Evolutionary conservation across 2,888 invertebrate species (phyloP), one percentile per base, ranked within the genome.

Genomic region (Drymonia ruficornis): DNA sequence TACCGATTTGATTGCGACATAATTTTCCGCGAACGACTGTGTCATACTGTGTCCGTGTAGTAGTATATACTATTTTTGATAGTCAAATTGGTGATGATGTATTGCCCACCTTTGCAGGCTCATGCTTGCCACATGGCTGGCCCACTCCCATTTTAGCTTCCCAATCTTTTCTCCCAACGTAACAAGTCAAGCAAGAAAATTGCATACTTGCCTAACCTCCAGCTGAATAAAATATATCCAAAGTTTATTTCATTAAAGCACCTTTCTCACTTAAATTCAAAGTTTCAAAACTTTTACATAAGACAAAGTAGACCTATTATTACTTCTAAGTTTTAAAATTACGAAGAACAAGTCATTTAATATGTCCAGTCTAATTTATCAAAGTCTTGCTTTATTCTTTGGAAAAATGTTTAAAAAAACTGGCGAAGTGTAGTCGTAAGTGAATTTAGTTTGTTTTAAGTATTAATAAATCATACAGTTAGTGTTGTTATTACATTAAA

Each of bases 401-500:
- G 38, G n/a, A 13, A 23, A 16, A 42, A 42, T 13, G 1, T 28
- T 28, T 45, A 23, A 29, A 28, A 43, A 43, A 5, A n/a, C 45
- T 12, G 15, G 19, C 49, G 19, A 48, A 49, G 19, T 38, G 38
- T 23, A 23, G 19, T 18, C 6, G 18, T 49, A 38, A 49, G 49
- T 45, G 49, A 38, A 38, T 49, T 49, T 49, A 49, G 36, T 45
- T 45, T 19, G 43, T 43, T 43, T 43, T 29, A 45, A 28, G 45
- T 28, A 28, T n/a, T 12, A 19, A 45, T 45, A 28, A 45, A 45
- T 45, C 45, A 28, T 13, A 44, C 28, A 45, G 50, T 59, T 56
- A 53, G 43, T 57, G 53, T 52, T 55, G 60, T 60, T 56, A 51
- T 53, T 49, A 50, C 59, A 65, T 56, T 63, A 43, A 48, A 65